These are phyloP conservation scores for Drosophila navojoa DNA, from an alignment of 1,140 invertebrate species.

Conservation along the genomic window DNA sequence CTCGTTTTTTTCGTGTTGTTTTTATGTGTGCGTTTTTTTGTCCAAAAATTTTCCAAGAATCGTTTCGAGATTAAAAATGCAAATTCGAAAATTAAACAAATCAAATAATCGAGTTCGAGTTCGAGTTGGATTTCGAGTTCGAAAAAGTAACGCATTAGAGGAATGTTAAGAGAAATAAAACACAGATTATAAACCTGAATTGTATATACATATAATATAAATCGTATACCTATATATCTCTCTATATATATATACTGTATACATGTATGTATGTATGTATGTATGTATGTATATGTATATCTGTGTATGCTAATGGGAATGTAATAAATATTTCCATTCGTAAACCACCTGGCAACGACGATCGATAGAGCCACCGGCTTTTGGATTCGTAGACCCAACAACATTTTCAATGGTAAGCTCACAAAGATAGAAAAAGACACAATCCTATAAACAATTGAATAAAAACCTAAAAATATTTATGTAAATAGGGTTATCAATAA, in stretches of 20 bases:
- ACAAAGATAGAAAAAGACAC: background rate
- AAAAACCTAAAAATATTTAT: background rate
- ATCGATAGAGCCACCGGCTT: conserved; percentile 1
- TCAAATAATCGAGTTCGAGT: conserved; percentile 5
- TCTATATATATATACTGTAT: conserved; percentile 8
- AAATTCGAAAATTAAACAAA: conserved; percentile 17
- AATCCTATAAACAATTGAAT: background rate
- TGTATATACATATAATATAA: background rate
- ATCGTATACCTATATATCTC: background rate
- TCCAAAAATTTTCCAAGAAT: conserved; percentile 22
- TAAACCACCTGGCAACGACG: conserved; percentile 5
- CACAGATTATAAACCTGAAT: background rate
- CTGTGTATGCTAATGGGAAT: conserved; percentile 32
- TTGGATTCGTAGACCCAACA: conserved; percentile 25
- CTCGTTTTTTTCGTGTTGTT: conserved; percentile 17
- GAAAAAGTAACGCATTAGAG: background rate
- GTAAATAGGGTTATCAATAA: too few species aligned
- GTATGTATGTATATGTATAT: conserved; percentile 1
- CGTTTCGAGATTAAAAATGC: conserved; percentile 7
- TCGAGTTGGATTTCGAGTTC: conserved; percentile 2
- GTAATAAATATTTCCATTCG: conserved; percentile 34
- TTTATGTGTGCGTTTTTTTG: conserved; percentile 18
- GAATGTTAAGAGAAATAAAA: background rate
- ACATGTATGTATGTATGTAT: background rate
- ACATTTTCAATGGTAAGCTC: conserved; percentile 25